Evolutionary conservation across 2,113 vertebrate genomes (phyloP), one percentile per base, ranked within the genome.

Genomic region (Climacteris rufus): DNA sequence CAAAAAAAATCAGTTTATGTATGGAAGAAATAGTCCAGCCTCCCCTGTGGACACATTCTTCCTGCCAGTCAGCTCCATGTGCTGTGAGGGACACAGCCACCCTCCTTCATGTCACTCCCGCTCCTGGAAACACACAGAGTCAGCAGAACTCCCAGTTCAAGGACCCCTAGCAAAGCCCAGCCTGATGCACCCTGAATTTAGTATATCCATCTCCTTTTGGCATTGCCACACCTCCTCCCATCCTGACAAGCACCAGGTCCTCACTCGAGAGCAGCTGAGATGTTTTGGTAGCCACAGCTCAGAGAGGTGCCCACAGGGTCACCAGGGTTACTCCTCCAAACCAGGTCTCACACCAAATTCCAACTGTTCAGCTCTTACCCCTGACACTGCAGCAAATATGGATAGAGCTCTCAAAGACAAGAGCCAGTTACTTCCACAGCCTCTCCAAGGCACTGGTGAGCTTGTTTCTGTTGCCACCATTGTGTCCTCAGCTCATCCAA

Each of bases 81-180:
- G 18, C 52, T 49, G 12, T 35, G 42, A 28, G 33, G 47, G 39
- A 54, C 54, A 42, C 5, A 54, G 37, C 31, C 53, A 28, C 57
- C 30, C 28, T 37, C 49, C 47, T 53, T 53, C 0, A 0, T 31
- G 33, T 37, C 59, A 23, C 9, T 39, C 37, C 28, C 28, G 9
- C 15, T 53, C 37, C 68, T 59, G 63, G 42, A 35, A 40, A 42
- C 30, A 52, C 45, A 54, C 0, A 3, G 49, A 63, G 47, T 39
- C 42, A 69, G 33, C 23, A 80, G 56, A 21, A 50, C 10, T 42
- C 47, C n/a, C 24, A 35, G 37, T 24, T n/a, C 52, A 50, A 44
- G 49, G 42, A n/a, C 15, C 10, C 24, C 13, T 27, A 64, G 59
- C n/a, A 68, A 74, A 87, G 39, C 24, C 44, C 69, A 77, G 53